Evolutionary conservation across 64 coral and sea anemone genomes (phyloP).

Genomic region (Anthopleura sola): DNA sequence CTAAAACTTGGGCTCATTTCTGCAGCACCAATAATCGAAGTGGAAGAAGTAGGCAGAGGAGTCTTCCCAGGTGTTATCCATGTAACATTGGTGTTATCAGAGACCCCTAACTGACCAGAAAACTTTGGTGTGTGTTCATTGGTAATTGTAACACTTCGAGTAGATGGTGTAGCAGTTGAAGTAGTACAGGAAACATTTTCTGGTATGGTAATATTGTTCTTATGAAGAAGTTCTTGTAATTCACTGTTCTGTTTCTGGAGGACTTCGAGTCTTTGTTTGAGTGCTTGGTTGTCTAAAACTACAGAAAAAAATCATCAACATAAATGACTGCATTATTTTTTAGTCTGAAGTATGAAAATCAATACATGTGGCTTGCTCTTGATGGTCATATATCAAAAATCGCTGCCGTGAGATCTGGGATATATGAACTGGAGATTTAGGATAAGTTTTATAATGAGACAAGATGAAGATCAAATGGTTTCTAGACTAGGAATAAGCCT

Average conservation of each 20-base stretch:
- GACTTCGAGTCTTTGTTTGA: constrained; percentile 47
- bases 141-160: background rate
- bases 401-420: no score
- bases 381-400: no score
- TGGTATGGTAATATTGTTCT: constrained; percentile 49
- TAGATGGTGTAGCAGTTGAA: constrained; percentile 11
- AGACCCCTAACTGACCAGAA: background rate
- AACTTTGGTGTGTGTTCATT: background rate
- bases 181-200: background rate
- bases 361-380: no score
- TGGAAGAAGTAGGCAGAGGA: background rate
- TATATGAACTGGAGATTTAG: no score
- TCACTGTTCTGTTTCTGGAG: constrained; percentile 49
- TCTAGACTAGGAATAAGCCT: no score
- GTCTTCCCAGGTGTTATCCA: constrained; percentile 6
- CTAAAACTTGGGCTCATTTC: background rate
- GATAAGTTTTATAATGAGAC: no score
- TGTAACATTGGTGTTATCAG: constrained; percentile 17
- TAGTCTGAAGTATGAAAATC: no score
- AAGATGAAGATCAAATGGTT: no score
- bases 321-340: no score
- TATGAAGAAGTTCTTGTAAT: constrained; percentile 56
- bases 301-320: background rate
- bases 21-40: background rate
- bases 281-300: constrained; percentile 56